Evolutionary conservation across 1,140 invertebrate species (phyloP).

Genomic region (Calliphora vicina): DNA sequence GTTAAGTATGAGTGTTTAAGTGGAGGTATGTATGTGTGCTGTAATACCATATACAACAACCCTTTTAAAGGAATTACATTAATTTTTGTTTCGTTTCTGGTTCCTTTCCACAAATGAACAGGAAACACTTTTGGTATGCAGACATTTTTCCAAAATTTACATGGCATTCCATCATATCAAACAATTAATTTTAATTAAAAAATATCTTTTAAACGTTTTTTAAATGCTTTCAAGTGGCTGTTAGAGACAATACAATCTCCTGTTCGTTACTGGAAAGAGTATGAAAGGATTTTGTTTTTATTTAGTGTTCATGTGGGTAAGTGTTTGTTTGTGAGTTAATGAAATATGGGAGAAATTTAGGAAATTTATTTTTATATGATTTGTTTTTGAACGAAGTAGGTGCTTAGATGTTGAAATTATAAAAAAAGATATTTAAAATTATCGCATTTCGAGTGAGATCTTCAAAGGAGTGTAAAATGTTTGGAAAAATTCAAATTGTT

Average conservation of each 20-base stretch:
- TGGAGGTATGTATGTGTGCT: neutral
- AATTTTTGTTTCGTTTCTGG: neutral
- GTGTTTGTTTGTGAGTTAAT: too few species aligned
- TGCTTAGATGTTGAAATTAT: too few species aligned
- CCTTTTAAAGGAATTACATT: neutral
- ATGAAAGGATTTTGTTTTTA: too few species aligned
- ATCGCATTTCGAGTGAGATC: too few species aligned
- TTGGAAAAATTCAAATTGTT: too few species aligned
- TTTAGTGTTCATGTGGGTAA: too few species aligned
- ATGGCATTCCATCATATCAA: neutral
- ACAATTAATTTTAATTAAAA: constrained; percentile 3
- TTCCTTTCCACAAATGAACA: neutral
- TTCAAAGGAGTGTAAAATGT: too few species aligned
- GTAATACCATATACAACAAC: neutral
- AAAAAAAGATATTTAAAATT: too few species aligned
- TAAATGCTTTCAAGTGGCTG: neutral
- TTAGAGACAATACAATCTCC: neutral
- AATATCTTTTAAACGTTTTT: neutral
- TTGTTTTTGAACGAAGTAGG: too few species aligned
- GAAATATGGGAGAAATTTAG: too few species aligned
- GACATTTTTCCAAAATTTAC: neutral
- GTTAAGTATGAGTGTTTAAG: neutral
- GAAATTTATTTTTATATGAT: too few species aligned
- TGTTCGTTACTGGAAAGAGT: too few species aligned
- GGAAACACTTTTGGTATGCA: neutral